A percentile compares a stretch with the other conserved stretches of the same genome.
Evolutionary conservation across 1,140 invertebrate genomes (phyloP).

Genomic region (Agraylea sexmaculata): DNA sequence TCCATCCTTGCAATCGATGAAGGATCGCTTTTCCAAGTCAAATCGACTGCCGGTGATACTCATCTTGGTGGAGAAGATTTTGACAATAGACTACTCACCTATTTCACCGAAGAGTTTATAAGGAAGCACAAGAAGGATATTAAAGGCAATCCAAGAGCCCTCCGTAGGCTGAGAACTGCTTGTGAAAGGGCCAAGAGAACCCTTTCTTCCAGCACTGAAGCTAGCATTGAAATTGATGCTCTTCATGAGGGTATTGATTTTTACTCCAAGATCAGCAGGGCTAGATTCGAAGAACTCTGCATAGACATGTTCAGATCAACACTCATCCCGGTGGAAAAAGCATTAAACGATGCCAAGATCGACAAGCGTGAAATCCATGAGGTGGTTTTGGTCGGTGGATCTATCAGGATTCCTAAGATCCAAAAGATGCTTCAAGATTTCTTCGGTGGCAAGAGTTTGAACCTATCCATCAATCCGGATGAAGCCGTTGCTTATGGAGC

Average conservation of each 20-base stretch:
- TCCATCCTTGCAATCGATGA: slow-evolving; percentile 79
- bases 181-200: slow-evolving; percentile 61
- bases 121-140: slow-evolving; percentile 74
- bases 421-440: slow-evolving; percentile 54
- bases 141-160: slow-evolving; percentile 57
- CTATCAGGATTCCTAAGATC: slow-evolving; percentile 53
- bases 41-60: slow-evolving; percentile 65
- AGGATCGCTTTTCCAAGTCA: slow-evolving; percentile 69
- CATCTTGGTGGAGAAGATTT: slow-evolving; percentile 67
- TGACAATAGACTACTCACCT: slow-evolving; percentile 72
- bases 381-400: slow-evolving; percentile 53
- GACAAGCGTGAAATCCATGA: slow-evolving; percentile 56
- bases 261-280: slow-evolving; percentile 73
- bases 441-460: slow-evolving; percentile 51
- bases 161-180: slow-evolving; percentile 63
- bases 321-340: slow-evolving; percentile 58
- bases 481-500: slow-evolving; percentile 64
- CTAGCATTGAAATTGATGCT: slow-evolving; percentile 62
- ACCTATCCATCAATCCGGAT: slow-evolving; percentile 68
- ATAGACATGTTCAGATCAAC: slow-evolving; percentile 68
- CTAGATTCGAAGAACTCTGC: slow-evolving; percentile 77
- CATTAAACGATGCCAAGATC: slow-evolving; percentile 60
- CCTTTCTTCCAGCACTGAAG: slow-evolving; percentile 53
- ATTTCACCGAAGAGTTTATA: slow-evolving; percentile 69
- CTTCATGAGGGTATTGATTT: slow-evolving; percentile 73